Conservation (phyloP, 2,113 vertebrate genomes). For the Pyrgilauda ruficollis region DNA sequence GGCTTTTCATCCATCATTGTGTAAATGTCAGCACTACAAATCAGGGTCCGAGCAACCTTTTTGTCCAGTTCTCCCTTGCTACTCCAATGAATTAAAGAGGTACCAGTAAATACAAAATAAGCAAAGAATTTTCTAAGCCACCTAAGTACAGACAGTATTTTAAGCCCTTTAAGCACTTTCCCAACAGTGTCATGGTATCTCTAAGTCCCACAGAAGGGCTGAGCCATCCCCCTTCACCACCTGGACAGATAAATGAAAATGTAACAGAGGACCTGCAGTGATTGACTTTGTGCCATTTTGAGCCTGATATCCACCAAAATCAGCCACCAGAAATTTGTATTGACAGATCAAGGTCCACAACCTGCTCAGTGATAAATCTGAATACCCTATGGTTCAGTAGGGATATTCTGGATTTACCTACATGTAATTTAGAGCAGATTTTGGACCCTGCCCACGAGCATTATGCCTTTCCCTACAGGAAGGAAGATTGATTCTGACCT, state of each 20-base stretch:
- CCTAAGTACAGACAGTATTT: background rate
- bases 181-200: background rate
- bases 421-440: conserved; percentile 56
- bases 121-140: background rate
- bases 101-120: background rate
- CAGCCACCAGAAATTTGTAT: background rate
- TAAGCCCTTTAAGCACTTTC: background rate
- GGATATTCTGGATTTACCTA: conserved; percentile 49
- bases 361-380: background rate
- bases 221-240: background rate
- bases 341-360: background rate
- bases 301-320: background rate
- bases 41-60: background rate
- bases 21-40: background rate
- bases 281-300: background rate
- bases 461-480: conserved; percentile 68
- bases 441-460: conserved; percentile 55
- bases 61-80: background rate
- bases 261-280: background rate
- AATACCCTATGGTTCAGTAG: background rate
- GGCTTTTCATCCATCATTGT: background rate
- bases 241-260: background rate
- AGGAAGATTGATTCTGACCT: conserved; percentile 75
- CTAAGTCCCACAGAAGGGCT: background rate
- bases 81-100: background rate